Conservation (phyloP, 1,140 invertebrate genomes). For the Octopus bimaculoides region DNA sequence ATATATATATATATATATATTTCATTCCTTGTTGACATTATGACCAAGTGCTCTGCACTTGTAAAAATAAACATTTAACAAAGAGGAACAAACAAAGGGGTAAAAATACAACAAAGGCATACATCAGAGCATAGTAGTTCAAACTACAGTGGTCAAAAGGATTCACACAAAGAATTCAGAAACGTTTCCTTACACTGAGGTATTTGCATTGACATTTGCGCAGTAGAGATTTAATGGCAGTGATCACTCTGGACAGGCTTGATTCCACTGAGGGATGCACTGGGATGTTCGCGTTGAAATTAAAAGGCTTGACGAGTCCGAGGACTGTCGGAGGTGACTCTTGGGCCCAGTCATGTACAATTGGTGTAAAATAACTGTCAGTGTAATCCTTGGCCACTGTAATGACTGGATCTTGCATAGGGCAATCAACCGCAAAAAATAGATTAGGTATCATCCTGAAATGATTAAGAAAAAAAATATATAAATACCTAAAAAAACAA, state of each 20-base stretch:
- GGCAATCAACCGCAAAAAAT: conserved; percentile 53
- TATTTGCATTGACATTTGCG: conserved; percentile 65
- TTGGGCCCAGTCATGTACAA: conserved; percentile 42
- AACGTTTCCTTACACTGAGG: conserved; percentile 62
- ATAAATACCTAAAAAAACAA: no score
- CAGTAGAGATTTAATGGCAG: conserved; percentile 56
- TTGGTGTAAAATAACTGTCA: conserved; percentile 43
- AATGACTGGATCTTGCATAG: conserved; percentile 55
- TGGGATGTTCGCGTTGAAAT: conserved; percentile 52
- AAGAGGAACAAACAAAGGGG: no score
- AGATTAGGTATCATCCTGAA: conserved; percentile 52
- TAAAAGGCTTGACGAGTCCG: conserved; percentile 54
- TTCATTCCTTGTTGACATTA: no score
- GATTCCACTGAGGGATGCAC: conserved; percentile 41
- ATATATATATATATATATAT: no score
- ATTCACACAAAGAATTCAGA: no score
- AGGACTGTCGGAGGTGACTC: conserved; percentile 47
- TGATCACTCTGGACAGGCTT: conserved; percentile 61
- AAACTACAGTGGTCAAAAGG: no score
- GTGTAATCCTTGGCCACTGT: conserved; percentile 49
- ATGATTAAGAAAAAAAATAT: conserved; percentile 2
- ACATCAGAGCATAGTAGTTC: no score
- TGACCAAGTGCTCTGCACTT: no score
- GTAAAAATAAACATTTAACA: no score
- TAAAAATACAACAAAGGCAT: no score